Conservation (phyloP, 2,888 invertebrate species). For the Lycia hirtaria region DNA sequence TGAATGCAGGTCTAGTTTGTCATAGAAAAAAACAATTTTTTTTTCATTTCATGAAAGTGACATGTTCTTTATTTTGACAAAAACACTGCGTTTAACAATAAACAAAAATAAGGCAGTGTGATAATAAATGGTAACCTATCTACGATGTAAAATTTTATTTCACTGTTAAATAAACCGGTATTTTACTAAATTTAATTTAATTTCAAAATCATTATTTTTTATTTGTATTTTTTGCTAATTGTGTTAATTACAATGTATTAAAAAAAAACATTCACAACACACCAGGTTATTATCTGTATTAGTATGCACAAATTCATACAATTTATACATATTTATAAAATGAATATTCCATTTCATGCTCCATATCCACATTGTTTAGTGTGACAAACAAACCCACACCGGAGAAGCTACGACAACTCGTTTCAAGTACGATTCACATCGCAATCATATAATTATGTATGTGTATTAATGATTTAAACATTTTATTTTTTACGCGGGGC, state of each 20-base stretch:
- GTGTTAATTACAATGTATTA: constrained; percentile 7
- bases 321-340: constrained; percentile 4
- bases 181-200: neutral
- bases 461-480: too few species aligned
- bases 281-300: constrained; percentile 15
- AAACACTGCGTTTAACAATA: too few species aligned
- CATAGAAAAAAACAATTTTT: too few species aligned
- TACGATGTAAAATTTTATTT: too few species aligned
- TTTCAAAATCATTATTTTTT: neutral
- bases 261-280: constrained; percentile 14
- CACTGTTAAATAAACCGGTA: neutral
- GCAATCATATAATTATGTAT: too few species aligned
- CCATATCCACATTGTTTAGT: constrained; percentile 13
- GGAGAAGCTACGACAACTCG: neutral
- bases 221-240: neutral
- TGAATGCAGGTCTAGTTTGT: too few species aligned
- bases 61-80: too few species aligned
- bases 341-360: constrained; percentile 15
- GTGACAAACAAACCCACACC: constrained; percentile 16
- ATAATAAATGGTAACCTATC: too few species aligned
- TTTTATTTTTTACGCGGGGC: too few species aligned
- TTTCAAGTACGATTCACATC: neutral
- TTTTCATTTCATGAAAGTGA: too few species aligned
- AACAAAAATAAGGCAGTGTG: too few species aligned
- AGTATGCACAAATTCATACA: neutral